Conservation (phyloP, 2,888 invertebrate species). For the Drosophila nr. perissopoda region DNA sequence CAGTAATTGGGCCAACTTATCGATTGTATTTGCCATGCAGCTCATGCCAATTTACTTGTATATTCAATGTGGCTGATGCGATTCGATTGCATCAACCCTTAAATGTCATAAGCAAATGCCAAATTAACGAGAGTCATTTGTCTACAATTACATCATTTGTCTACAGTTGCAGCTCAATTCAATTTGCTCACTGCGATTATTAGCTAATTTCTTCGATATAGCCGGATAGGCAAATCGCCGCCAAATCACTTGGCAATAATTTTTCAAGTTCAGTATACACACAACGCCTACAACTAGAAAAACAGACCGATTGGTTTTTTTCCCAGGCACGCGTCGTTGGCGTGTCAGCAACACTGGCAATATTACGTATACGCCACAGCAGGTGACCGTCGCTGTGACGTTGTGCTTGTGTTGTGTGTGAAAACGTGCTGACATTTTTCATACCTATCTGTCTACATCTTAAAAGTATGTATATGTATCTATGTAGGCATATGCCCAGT, state of each 20-base stretch:
- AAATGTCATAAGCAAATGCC: conserved; percentile 11
- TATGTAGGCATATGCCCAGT: conserved; percentile 11
- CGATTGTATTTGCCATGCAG: conserved; percentile 12
- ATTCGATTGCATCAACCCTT: background rate
- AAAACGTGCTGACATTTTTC: conserved; percentile 35
- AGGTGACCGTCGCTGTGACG: conserved; percentile 5
- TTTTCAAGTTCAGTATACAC: conserved; percentile 27
- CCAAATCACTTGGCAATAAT: conserved; percentile 24
- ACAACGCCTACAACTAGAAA: background rate
- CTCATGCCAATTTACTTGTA: conserved; percentile 8
- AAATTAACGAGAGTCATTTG: conserved; percentile 16
- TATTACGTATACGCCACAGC: conserved; percentile 56
- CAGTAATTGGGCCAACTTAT: conserved; percentile 3
- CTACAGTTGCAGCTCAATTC: conserved; percentile 1
- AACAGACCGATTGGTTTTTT: conserved; percentile 1
- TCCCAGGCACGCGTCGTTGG: conserved; percentile 40
- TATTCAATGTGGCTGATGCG: background rate
- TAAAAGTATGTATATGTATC: background rate
- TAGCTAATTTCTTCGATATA: conserved; percentile 17
- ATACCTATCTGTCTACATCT: conserved; percentile 41
- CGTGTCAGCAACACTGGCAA: conserved; percentile 28
- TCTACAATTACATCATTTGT: background rate
- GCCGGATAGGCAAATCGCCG: background rate
- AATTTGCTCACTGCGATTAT: conserved; percentile 25
- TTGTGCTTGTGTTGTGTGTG: conserved; percentile 1